phyloP scores from a whole-genome alignment of 1,140 invertebrate species.

The Gryon sp. region DNA sequence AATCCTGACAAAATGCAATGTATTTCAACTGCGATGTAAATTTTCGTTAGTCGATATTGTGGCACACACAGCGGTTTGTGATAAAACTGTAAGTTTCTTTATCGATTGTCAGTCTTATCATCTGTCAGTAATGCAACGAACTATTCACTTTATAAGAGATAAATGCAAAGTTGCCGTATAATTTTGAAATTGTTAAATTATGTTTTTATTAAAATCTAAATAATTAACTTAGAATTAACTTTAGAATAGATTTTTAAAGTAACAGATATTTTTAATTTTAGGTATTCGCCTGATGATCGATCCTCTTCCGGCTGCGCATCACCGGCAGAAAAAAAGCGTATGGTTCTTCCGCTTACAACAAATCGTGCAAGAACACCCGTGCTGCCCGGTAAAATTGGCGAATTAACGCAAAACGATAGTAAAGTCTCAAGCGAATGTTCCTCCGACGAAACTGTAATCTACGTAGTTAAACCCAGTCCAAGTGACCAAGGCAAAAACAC shows the following conservation, averaged over 20 bases:
- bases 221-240: neutral
- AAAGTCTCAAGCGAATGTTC: constrained; percentile 79
- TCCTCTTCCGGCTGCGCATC: constrained; percentile 73
- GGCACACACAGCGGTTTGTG: too few species aligned
- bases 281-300: constrained; percentile 75
- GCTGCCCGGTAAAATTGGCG: constrained; percentile 69
- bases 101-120: too few species aligned
- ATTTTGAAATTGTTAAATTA: too few species aligned
- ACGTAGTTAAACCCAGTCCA: constrained; percentile 72
- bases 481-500: constrained; percentile 66
- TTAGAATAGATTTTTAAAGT: neutral
- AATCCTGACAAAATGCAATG: too few species aligned
- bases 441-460: constrained; percentile 78
- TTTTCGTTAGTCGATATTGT: too few species aligned
- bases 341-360: constrained; percentile 36
- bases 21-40: too few species aligned
- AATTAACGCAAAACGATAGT: constrained; percentile 73
- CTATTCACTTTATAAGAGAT: too few species aligned
- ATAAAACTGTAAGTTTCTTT: too few species aligned
- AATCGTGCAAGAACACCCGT: constrained; percentile 60
- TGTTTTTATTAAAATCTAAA: too few species aligned
- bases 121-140: too few species aligned
- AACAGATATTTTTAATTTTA: constrained; percentile 36
- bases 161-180: too few species aligned
- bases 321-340: constrained; percentile 70